phyloP scores from a whole-genome alignment of 2,113 vertebrate genomes.

The Aldabrachelys gigantea region DNA sequence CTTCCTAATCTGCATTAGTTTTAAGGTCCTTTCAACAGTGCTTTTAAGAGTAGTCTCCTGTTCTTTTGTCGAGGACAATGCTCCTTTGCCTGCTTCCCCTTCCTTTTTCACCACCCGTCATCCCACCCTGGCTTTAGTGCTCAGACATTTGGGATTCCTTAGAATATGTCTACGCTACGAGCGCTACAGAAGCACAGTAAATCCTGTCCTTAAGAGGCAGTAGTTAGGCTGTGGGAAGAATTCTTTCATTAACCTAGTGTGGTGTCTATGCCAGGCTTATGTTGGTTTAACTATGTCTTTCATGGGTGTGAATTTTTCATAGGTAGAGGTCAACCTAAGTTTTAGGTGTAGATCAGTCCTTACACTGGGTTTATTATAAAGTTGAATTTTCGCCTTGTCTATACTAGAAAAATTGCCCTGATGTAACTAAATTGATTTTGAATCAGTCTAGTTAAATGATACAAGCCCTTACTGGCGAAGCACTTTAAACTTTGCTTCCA shows the following conservation, averaged over 20 bases:
- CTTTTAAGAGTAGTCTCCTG: constrained; percentile 66
- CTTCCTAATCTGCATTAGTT: constrained; percentile 55
- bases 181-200: neutral
- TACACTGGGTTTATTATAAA: neutral
- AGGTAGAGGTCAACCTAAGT: neutral
- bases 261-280: neutral
- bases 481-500: neutral
- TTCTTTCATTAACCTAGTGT: neutral
- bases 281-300: neutral
- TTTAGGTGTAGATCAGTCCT: no score
- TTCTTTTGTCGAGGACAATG: constrained; percentile 63
- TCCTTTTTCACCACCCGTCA: neutral
- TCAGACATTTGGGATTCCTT: neutral
- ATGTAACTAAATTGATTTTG: neutral
- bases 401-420: neutral
- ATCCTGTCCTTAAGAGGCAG: neutral
- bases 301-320: neutral
- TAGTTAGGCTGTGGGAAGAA: neutral
- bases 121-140: constrained; percentile 18
- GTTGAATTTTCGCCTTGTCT: neutral
- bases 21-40: constrained; percentile 39
- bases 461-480: neutral
- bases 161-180: neutral
- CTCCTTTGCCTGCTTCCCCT: neutral
- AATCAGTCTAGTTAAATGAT: neutral